A percentile compares a stretch with the other conserved stretches of the same genome.
phyloP scores from a whole-genome alignment of 2,888 invertebrate species.

The Micoletzkya japonica region DNA sequence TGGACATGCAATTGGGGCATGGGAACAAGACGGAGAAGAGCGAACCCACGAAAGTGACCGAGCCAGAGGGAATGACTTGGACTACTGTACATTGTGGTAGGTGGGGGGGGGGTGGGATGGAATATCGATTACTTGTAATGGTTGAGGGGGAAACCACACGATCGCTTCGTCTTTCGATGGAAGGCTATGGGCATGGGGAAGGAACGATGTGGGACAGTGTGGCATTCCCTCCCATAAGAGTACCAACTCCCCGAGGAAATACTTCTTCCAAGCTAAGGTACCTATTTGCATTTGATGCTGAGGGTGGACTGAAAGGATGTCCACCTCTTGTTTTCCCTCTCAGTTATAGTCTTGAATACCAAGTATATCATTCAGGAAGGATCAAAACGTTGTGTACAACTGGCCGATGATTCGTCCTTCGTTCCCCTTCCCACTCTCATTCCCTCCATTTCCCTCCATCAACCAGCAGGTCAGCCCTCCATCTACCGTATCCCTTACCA shows the following conservation, averaged over 20 bases:
- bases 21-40: constrained; percentile 50
- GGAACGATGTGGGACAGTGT: constrained; percentile 55
- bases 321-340: neutral
- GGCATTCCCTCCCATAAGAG: constrained; percentile 25
- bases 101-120: neutral
- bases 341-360: neutral
- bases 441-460: constrained; percentile 23
- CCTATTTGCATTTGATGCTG: neutral
- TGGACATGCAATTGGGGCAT: constrained; percentile 57
- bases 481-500: neutral
- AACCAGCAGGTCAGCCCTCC: constrained; percentile 7
- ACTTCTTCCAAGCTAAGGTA: constrained; percentile 42
- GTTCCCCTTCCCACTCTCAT: constrained; percentile 32
- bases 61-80: constrained; percentile 49
- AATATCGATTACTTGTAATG: neutral
- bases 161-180: constrained; percentile 47
- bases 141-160: constrained; percentile 50
- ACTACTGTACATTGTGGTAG: constrained; percentile 47
- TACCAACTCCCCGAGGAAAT: constrained; percentile 32
- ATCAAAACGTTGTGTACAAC: constrained; percentile 30
- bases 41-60: constrained; percentile 48
- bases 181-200: constrained; percentile 51
- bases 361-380: constrained; percentile 30
- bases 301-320: too few species aligned
- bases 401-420: constrained; percentile 35